A percentile compares a stretch with the other conserved stretches of the same genome.
phyloP scores from a whole-genome alignment of 92 coral and sea anemone species.

The Parazoanthus swiftii region DNA sequence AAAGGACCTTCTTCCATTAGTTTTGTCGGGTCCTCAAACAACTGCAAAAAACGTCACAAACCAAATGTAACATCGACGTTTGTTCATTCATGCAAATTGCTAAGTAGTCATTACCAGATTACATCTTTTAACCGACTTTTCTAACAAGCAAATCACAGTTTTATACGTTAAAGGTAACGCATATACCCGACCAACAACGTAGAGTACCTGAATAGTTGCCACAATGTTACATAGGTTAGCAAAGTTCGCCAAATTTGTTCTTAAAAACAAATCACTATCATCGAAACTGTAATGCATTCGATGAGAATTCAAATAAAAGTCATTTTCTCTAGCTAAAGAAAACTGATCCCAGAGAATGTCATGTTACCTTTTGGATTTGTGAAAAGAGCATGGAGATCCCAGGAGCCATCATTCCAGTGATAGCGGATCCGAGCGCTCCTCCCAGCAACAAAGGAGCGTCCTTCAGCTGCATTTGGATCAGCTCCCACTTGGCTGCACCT shows the following conservation, averaged over 20 bases:
- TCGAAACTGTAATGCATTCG: not conserved
- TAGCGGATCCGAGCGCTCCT: conserved; percentile 84
- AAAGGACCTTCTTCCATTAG: conserved; percentile 73
- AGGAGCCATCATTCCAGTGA: conserved; percentile 95
- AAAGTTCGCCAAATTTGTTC: not conserved
- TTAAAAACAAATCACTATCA: not conserved
- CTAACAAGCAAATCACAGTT: too few relatives aligned
- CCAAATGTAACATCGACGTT: not conserved
- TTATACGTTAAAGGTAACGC: too few relatives aligned
- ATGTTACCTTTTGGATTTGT: conserved; percentile 84
- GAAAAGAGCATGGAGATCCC: conserved; percentile 86
- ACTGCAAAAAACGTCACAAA: conserved; percentile 22
- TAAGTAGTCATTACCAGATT: not conserved
- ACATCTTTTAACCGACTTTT: not conserved
- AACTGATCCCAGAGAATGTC: not conserved
- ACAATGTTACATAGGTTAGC: too few relatives aligned
- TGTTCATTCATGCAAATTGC: not conserved
- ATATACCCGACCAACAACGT: too few relatives aligned
- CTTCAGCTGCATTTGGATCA: conserved; percentile 66
- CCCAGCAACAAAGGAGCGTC: conserved; percentile 84
- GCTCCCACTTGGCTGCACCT: conserved; percentile 65
- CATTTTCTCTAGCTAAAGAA: too few relatives aligned
- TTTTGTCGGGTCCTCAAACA: conserved; percentile 75
- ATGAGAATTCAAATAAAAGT: not conserved
- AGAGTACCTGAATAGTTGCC: too few relatives aligned